Evolutionary conservation across 2,888 invertebrate genomes (phyloP), one percentile per base, ranked within the genome.

Genomic region (Cantharis flavilabris): DNA sequence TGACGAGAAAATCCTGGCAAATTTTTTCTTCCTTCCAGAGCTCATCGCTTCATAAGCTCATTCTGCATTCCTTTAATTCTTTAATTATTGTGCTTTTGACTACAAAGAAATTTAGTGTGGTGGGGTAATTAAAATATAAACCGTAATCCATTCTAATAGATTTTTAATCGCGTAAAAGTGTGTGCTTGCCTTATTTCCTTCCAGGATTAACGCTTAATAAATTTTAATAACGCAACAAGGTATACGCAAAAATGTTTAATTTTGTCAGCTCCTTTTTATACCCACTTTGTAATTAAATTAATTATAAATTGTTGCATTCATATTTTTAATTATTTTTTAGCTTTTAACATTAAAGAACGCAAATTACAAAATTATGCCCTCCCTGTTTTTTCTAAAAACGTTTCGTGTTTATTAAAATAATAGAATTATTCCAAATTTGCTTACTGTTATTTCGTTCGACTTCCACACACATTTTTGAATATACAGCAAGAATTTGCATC

Each of bases 1-100:
- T 80, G 80, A 80, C 79, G 80, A 77, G 77, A 80, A 79, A 80
- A 80, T 80, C 80, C 80, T 80, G 76, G 80, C 77, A 71, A 72
- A 70, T 69, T 14, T 75, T 72, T 63, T 70, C 20, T 62, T 76
- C 67, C 71, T 70, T 62, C 72, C 65, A 74, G 23, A 73, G 70
- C 74, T 79, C 76, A 79, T 79, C 76, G 76, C 73, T 79, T 79
- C 33, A 72, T 76, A 75, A 79, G 79, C 79, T 76, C 76, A 78
- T 73, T 76, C 73, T 76, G 70, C 67, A 73, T 78, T 78, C 73
- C 76, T 76, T 74, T 74, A 77, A 77, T 71, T 69, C 77, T 67
- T 71, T 77, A 72, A 77, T 77, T 72, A 77, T 77, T 72, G 77
- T 77, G 14, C 71, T n/a, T 74, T 71, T 18, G 16, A 33, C 73